A percentile compares a stretch with the other conserved stretches of the same genome.
Conservation (phyloP, 2,113 vertebrate genomes). For the Sminthopsis crassicaudata region DNA sequence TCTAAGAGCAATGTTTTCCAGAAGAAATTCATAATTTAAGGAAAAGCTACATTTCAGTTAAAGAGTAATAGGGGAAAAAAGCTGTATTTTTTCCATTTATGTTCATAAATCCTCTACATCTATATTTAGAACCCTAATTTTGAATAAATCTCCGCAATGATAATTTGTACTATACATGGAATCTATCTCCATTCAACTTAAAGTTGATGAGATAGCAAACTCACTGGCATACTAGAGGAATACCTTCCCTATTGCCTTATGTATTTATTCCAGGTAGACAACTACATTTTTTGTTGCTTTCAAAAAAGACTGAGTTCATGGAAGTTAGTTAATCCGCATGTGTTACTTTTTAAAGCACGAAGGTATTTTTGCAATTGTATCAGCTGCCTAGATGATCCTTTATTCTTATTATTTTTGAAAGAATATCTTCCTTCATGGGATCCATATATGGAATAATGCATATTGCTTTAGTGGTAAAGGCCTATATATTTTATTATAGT, state of each 20-base stretch:
- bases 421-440: slow-evolving; percentile 11
- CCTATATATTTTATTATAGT: neutral
- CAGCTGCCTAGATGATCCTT: neutral
- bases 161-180: neutral
- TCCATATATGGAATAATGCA: neutral
- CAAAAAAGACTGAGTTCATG: neutral
- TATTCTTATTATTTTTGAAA: slow-evolving; percentile 24
- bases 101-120: neutral
- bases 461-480: neutral
- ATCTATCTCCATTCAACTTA: neutral
- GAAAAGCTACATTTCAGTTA: neutral
- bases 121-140: neutral
- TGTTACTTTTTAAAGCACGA: neutral
- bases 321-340: neutral
- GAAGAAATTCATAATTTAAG: neutral
- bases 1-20: neutral
- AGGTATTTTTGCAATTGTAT: slow-evolving; percentile 12
- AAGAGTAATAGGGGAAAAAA: neutral
- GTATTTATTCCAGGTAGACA: neutral
- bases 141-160: neutral
- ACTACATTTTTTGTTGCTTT: neutral
- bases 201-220: neutral
- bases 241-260: neutral
- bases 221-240: neutral
- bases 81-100: neutral